phyloP scores from a whole-genome alignment of 2,113 vertebrate species.

The Urocolius indicus region DNA sequence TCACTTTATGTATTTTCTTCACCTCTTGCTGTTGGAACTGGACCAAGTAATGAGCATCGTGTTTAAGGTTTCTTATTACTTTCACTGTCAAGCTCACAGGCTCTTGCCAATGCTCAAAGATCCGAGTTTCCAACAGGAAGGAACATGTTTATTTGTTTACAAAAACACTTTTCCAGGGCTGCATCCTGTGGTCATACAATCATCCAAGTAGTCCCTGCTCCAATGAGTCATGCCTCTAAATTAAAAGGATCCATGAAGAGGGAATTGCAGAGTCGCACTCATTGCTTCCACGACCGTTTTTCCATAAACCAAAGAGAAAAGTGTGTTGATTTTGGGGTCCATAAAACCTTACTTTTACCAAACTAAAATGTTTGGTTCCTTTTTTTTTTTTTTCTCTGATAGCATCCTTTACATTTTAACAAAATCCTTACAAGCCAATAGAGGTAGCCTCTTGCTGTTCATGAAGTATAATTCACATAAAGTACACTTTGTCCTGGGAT shows the following conservation, averaged over 20 bases:
- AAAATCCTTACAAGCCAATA: not conserved
- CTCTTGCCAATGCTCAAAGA: not conserved
- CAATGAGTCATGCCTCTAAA: not conserved
- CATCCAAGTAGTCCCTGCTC: conserved; percentile 5
- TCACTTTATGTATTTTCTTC: not conserved
- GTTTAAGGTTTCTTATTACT: not conserved
- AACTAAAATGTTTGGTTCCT: not conserved
- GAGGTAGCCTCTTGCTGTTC: not conserved
- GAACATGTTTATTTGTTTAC: conserved; percentile 68
- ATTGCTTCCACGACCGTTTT: conserved; percentile 11
- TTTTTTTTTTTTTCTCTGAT: not conserved
- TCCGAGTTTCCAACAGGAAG: conserved; percentile 50
- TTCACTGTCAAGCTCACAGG: conserved; percentile 42
- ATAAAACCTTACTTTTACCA: not conserved
- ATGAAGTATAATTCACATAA: not conserved
- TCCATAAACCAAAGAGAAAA: not conserved
- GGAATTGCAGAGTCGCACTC: conserved; percentile 7
- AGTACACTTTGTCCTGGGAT: conserved; percentile 13
- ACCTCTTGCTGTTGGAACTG: not conserved
- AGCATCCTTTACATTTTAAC: not conserved
- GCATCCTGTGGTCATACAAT: conserved; percentile 56
- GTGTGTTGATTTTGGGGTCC: not conserved
- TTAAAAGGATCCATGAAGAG: conserved; percentile 15
- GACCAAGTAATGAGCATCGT: not conserved
- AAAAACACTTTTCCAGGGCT: conserved; percentile 55